These are phyloP conservation scores for Sinelater perroti DNA, from an alignment of 2,888 invertebrate genomes.

Conservation along the genomic window DNA sequence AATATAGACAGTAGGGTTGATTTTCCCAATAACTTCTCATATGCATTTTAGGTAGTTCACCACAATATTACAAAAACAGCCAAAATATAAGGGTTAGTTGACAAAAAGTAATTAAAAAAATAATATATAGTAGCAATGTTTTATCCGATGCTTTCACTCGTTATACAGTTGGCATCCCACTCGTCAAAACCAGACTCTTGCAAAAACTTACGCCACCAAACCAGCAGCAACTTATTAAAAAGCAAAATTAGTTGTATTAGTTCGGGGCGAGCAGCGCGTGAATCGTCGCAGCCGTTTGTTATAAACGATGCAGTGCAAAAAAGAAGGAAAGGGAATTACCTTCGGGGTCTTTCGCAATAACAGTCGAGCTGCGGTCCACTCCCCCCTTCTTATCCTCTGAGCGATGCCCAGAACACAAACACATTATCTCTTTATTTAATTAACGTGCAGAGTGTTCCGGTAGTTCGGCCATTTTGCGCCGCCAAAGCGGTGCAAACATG, in stretches of 20 bases:
- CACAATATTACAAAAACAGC: too few species aligned
- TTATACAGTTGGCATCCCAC: too few species aligned
- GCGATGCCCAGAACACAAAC: conserved; percentile 65
- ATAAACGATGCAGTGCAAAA: conserved; percentile 33
- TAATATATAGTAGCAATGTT: too few species aligned
- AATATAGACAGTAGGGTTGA: too few species aligned
- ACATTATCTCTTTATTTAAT: conserved; percentile 56
- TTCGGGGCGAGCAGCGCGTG: background rate
- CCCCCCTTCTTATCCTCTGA: conserved; percentile 91
- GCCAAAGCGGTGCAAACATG: background rate
- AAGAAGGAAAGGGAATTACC: conserved; percentile 65
- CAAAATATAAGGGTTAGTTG: too few species aligned
- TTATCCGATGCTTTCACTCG: too few species aligned
- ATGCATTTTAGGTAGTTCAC: too few species aligned
- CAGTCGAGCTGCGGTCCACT: conserved; percentile 92
- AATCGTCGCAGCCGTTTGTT: conserved; percentile 28
- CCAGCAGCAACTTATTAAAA: too few species aligned
- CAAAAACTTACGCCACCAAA: too few species aligned
- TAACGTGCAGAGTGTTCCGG: conserved; percentile 29
- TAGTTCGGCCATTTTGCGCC: conserved; percentile 13
- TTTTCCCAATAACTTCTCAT: too few species aligned
- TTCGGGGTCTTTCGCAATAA: conserved; percentile 93
- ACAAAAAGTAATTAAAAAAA: too few species aligned
- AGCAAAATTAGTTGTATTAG: background rate
- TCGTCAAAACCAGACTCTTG: too few species aligned